Percentiles rank a stretch among this genome's conserved stretches.
These are phyloP conservation scores for Artibeus jamaicensis DNA, from an alignment of 2,797 vertebrate genomes.

Conservation along the genomic window DNA sequence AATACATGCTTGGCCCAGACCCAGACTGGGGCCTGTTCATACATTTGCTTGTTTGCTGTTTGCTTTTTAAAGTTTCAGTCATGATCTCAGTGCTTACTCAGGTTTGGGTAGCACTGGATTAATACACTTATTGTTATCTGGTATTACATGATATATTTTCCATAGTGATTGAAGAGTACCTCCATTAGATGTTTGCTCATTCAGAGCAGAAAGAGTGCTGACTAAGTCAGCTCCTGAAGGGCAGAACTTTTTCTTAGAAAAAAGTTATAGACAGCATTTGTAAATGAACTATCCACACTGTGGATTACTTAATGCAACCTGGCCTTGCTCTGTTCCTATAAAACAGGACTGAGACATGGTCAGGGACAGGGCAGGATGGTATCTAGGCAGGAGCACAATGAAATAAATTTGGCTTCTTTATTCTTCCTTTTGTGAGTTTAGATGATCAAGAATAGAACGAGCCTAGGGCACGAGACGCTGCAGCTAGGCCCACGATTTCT, in stretches of 20 bases:
- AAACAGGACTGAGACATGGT: not conserved
- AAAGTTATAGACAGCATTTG: not conserved
- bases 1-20: not conserved
- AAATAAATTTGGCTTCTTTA: not conserved
- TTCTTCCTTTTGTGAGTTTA: not conserved
- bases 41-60: not conserved
- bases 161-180: not conserved
- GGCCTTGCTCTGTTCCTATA: not conserved
- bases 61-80: conserved; percentile 1
- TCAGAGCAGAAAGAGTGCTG: not conserved
- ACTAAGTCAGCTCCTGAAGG: not conserved
- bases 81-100: conserved; percentile 5
- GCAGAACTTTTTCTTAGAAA: not conserved
- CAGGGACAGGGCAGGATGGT: not conserved
- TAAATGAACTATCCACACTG: not conserved
- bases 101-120: not conserved
- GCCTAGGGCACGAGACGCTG: not conserved
- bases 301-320: not conserved
- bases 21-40: not conserved
- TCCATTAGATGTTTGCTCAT: not conserved
- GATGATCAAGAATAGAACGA: not conserved
- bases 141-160: conserved; percentile 16
- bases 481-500: not conserved
- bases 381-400: not conserved
- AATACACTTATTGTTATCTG: conserved; percentile 1